Percentiles rank a stretch among this genome's conserved stretches.
These are phyloP conservation scores for Podargus strigoides DNA, from an alignment of 2,797 vertebrate genomes.

Conservation along the genomic window DNA sequence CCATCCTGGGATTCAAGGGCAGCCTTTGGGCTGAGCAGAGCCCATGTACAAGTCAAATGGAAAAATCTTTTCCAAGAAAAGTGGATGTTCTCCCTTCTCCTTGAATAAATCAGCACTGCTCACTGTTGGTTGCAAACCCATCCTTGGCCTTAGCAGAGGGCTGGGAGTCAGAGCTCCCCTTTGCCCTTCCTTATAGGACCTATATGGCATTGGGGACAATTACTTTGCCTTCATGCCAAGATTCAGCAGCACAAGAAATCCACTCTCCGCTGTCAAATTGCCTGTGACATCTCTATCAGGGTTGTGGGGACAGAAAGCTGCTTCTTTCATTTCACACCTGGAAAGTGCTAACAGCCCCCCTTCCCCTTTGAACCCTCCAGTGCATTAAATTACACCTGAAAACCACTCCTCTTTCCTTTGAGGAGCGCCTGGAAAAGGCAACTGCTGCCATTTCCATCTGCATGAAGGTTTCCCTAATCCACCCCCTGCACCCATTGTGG, in stretches of 20 bases:
- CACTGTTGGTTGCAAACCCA: not conserved
- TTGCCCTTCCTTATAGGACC: not conserved
- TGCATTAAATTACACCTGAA: not conserved
- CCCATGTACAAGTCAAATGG: not conserved
- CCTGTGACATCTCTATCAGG: not conserved
- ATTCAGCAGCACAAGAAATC: not conserved
- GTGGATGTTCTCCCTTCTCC: not conserved
- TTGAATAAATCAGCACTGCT: not conserved
- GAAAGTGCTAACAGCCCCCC: not conserved
- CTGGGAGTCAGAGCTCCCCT: not conserved
- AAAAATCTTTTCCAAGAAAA: not conserved
- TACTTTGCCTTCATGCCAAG: not conserved
- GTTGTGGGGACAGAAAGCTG: rapidly evolving
- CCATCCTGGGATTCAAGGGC: not conserved
- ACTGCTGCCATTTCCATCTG: not conserved
- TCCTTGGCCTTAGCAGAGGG: not conserved
- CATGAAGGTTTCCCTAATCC: not conserved
- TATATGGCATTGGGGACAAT: not conserved
- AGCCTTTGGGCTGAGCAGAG: not conserved
- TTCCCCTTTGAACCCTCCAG: not conserved
- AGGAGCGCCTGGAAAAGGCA: not conserved
- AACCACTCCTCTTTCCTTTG: not conserved
- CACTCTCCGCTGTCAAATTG: not conserved
- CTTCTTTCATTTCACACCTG: not conserved
- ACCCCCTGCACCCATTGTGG: rapidly evolving